A percentile compares a stretch with the other conserved stretches of the same genome.
Evolutionary conservation across 2,113 vertebrate genomes (phyloP).

Genomic region (Fukomys damarensis): DNA sequence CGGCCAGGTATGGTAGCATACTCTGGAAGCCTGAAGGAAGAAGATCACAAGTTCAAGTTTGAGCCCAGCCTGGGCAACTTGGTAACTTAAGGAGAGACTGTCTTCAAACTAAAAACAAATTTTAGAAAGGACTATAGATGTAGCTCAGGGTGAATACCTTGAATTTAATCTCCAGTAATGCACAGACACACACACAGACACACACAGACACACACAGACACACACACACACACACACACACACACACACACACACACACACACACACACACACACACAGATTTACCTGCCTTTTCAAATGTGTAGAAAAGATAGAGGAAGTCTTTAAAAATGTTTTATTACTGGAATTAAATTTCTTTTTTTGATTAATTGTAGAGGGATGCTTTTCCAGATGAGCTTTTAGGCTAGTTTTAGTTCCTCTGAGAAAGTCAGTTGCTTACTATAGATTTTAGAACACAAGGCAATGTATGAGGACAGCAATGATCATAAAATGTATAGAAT

Average conservation of each 20-base stretch:
- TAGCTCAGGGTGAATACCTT: neutral
- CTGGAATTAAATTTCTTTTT: neutral
- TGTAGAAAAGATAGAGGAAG: constrained; percentile 39
- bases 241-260: no score
- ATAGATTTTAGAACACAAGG: neutral
- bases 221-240: no score
- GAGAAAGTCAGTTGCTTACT: neutral
- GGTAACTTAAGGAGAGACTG: neutral
- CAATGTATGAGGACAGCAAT: neutral
- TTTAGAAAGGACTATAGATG: no score
- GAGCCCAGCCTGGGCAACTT: neutral
- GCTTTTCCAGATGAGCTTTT: neutral
- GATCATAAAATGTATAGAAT: neutral
- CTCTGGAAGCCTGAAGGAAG: neutral
- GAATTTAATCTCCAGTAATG: neutral
- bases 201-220: no score
- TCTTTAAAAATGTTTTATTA: constrained; percentile 42
- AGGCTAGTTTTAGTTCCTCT: neutral
- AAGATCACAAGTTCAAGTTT: neutral
- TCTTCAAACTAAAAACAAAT: neutral
- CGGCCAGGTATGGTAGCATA: neutral
- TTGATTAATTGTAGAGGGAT: neutral
- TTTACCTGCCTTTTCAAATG: neutral
- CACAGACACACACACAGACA: no score
- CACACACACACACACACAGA: no score